Evolutionary conservation across 35 echinoderm and acorn worm species (phyloP), one percentile per base, ranked within the genome.

Genomic region (Anneissia japonica): DNA sequence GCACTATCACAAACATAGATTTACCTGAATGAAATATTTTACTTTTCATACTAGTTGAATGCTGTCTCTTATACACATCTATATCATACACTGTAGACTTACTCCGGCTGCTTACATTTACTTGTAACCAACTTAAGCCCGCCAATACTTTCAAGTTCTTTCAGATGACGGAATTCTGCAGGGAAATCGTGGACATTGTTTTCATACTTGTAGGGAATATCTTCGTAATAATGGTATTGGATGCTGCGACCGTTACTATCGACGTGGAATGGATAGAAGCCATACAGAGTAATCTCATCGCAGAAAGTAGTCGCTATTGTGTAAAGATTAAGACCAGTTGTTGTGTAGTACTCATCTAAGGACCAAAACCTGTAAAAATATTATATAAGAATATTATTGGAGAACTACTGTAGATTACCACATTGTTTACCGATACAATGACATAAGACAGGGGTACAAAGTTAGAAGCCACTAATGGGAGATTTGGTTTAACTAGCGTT

Each of bases 261-360:
- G 0, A 39, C 73, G 36, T 77, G 77, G 74, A 86, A 86, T 0
- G 84, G 84, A 36, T 95, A 95, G 79, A 91, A 95, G 13, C 93
- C 89, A 36, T 95, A 95, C 32, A 95, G 34, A 3, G 93, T 95
- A 11, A 95, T 74, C 26, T 91, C 72, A 80, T 86, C 36, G 43
- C 93, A 95, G 73, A 95, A 87, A 16, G 89, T 87, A 46, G 79
- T 80, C 36, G 93, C 93, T 16, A 88, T 78, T 73, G 85, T 85
- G 40, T 91, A 90, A 31, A 90, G 86, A 77, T 90, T 87, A 77
- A 95, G 84, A 21, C 93, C 93, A 37, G 79, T 87, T 6, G 89
- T 91, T 30, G 93, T 85, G 41, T 84, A 91, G 31, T 86, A 80
- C 23, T 86, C 78, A 12, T 45, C 73, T 19, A 95, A 31, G 32